Percentiles rank a stretch among this genome's conserved stretches.
phyloP scores from a whole-genome alignment of 2,888 invertebrate species.

The Poecilobothrus nobilitatus region DNA sequence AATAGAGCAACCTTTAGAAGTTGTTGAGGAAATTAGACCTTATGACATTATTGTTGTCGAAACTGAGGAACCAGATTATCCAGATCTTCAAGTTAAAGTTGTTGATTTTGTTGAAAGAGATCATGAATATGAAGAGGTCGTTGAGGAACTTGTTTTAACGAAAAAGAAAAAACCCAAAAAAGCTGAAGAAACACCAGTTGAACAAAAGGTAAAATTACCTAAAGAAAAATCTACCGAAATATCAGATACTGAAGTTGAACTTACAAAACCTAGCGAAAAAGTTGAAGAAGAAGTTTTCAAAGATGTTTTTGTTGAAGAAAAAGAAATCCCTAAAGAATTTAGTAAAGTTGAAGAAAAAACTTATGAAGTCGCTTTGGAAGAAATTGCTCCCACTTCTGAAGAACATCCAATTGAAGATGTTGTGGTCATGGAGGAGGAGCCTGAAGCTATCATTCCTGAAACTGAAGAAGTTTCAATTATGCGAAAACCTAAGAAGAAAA shows the following conservation, averaged over 20 bases:
- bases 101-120: constrained; percentile 32
- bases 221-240: constrained; percentile 34
- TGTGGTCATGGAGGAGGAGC: constrained; percentile 25
- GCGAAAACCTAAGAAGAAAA: constrained; percentile 22
- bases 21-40: constrained; percentile 10
- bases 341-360: constrained; percentile 22
- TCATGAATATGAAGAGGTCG: constrained; percentile 29
- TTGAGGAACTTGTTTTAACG: constrained; percentile 32
- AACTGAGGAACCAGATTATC: constrained; percentile 19
- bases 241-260: constrained; percentile 27
- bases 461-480: constrained; percentile 22
- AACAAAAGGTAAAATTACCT: constrained; percentile 18
- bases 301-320: constrained; percentile 33
- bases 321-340: constrained; percentile 23
- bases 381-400: constrained; percentile 22
- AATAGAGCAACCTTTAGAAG: constrained; percentile 10
- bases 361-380: constrained; percentile 29
- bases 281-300: constrained; percentile 33
- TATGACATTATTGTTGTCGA: constrained; percentile 10
- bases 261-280: constrained; percentile 29
- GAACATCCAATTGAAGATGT: constrained; percentile 28
- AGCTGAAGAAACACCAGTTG: constrained; percentile 23
- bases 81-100: constrained; percentile 35
- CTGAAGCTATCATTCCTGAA: constrained; percentile 28
- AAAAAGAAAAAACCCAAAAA: constrained; percentile 38